A percentile compares a stretch with the other conserved stretches of the same genome.
Conservation (phyloP, 1,140 invertebrate species). For the Sinella curviseta region DNA sequence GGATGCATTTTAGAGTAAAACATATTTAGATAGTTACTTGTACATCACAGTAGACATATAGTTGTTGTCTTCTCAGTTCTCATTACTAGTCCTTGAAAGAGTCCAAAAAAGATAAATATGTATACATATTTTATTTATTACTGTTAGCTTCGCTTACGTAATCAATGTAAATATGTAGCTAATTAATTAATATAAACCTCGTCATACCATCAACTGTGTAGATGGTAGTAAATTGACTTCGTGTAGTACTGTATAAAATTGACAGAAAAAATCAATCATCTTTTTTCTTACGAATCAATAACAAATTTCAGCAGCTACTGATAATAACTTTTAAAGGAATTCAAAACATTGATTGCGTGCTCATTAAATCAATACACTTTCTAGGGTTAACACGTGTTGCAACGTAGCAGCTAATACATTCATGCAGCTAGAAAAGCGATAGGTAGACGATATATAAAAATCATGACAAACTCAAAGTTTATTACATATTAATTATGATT, state of each 20-base stretch:
- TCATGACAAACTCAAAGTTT: no score
- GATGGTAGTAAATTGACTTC: background rate
- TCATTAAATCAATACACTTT: no score
- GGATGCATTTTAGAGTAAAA: background rate
- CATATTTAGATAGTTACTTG: background rate
- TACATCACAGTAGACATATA: background rate
- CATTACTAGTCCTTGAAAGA: constrained; percentile 19
- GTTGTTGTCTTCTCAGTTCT: constrained; percentile 20
- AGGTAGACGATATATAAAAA: no score
- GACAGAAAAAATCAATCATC: no score
- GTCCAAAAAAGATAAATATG: constrained; percentile 4
- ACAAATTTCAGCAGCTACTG: no score
- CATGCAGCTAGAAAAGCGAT: no score
- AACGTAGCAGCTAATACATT: no score
- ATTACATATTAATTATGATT: no score
- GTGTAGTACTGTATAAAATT: background rate
- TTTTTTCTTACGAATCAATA: no score
- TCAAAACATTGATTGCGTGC: no score
- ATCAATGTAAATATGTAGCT: constrained; percentile 10
- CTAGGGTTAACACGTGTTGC: no score
- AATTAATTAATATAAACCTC: background rate
- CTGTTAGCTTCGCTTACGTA: background rate
- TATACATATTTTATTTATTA: constrained; percentile 23
- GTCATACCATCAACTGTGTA: background rate
- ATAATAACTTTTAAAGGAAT: no score